phyloP scores from a whole-genome alignment of 2,797 vertebrate genomes.

The Pseudotriccus pelzelni region DNA sequence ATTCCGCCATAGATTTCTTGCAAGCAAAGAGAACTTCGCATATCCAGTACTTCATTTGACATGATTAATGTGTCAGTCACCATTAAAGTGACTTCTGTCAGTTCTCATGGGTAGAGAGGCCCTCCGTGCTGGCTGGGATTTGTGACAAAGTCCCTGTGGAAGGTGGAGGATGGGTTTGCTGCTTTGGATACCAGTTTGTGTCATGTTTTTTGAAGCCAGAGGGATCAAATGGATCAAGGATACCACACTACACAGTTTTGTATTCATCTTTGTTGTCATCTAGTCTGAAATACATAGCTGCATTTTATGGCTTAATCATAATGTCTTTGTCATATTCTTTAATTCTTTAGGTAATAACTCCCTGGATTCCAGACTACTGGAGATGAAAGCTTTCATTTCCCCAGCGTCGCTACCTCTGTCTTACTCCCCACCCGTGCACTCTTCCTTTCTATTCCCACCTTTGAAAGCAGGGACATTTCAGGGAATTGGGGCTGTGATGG shows the following conservation, averaged over 20 bases:
- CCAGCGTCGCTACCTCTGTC: background rate
- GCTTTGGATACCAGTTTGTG: background rate
- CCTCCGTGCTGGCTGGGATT: background rate
- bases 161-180: constrained; percentile 26
- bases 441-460: background rate
- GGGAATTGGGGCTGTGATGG: background rate
- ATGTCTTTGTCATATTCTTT: constrained; percentile 53
- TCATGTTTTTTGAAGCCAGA: constrained; percentile 47
- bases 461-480: background rate
- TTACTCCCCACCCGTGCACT: constrained; percentile 20
- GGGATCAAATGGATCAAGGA: constrained; percentile 50
- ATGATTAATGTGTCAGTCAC: background rate
- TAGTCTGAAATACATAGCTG: constrained; percentile 50
- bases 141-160: background rate
- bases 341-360: constrained; percentile 48
- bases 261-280: constrained; percentile 57
- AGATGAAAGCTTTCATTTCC: constrained; percentile 57
- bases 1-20: background rate
- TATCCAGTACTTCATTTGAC: background rate
- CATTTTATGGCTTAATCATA: constrained; percentile 47
- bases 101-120: background rate
- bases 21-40: background rate
- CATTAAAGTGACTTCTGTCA: background rate
- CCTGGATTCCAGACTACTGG: constrained; percentile 12
- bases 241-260: constrained; percentile 30